These are phyloP conservation scores for Diorhabda elongata DNA, from an alignment of 1,140 invertebrate species.

Conservation along the genomic window DNA sequence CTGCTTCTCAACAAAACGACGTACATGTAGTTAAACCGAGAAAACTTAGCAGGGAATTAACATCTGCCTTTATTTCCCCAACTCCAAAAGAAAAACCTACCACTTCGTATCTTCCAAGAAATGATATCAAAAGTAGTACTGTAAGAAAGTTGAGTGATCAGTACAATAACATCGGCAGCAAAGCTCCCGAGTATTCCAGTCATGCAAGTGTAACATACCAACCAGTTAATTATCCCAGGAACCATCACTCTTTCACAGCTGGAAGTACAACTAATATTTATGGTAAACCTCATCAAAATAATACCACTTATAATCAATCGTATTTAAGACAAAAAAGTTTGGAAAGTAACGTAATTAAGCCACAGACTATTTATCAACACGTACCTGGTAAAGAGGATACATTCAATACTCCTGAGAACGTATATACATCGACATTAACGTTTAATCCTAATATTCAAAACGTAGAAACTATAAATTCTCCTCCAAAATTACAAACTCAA, in stretches of 20 bases:
- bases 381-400: slow-evolving; percentile 18
- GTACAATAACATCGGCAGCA: slow-evolving; percentile 36
- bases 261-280: neutral
- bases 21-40: slow-evolving; percentile 26
- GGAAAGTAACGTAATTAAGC: slow-evolving; percentile 4
- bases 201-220: slow-evolving; percentile 23
- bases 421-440: slow-evolving; percentile 32
- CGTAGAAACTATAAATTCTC: slow-evolving; percentile 20
- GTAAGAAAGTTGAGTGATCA: slow-evolving; percentile 44
- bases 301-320: slow-evolving; percentile 3
- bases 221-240: neutral
- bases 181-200: slow-evolving; percentile 21
- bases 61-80: slow-evolving; percentile 23
- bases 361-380: slow-evolving; percentile 18
- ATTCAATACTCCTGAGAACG: slow-evolving; percentile 1
- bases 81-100: slow-evolving; percentile 26
- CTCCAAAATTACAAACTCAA: slow-evolving; percentile 30
- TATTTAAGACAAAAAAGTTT: slow-evolving; percentile 9
- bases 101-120: slow-evolving; percentile 29
- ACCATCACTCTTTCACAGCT: neutral
- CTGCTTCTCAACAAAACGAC: slow-evolving; percentile 34
- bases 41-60: slow-evolving; percentile 37
- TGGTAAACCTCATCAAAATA: neutral
- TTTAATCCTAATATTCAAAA: slow-evolving; percentile 24
- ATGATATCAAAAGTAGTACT: slow-evolving; percentile 25